Conservation (phyloP, 2,888 invertebrate genomes). For the Sympetrum striolatum region DNA sequence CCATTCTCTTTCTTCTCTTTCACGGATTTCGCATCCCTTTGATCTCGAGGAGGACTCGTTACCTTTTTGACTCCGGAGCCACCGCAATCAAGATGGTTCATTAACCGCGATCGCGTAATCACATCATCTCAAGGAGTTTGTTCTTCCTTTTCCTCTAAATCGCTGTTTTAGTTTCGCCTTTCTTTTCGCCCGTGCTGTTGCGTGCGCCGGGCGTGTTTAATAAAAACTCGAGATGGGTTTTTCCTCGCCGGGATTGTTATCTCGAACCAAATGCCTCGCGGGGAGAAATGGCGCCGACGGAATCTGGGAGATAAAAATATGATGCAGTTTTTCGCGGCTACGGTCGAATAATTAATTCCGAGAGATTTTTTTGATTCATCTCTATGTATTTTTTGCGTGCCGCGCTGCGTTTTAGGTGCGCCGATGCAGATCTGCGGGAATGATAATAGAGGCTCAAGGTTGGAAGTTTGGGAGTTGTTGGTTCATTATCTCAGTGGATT, state of each 20-base stretch:
- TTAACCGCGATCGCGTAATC: constrained; percentile 24
- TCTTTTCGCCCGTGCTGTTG: not conserved
- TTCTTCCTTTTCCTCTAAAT: not conserved
- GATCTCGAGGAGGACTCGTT: constrained; percentile 8
- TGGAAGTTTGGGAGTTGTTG: too few species aligned
- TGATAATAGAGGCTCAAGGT: too few species aligned
- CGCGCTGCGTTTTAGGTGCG: too few species aligned
- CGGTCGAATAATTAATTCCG: not conserved
- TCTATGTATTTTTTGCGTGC: too few species aligned
- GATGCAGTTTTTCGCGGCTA: not conserved
- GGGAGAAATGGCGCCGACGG: not conserved
- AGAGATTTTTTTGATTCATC: too few species aligned
- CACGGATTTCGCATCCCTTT: not conserved
- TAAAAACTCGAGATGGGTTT: not conserved
- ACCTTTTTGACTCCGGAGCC: not conserved
- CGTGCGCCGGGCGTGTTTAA: not conserved
- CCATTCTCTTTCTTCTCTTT: not conserved
- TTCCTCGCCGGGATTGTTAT: not conserved
- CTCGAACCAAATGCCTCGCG: not conserved
- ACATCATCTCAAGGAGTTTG: constrained; percentile 14
- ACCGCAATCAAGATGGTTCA: constrained; percentile 18
- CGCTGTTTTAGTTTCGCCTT: not conserved
- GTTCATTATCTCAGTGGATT: too few species aligned
- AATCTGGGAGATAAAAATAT: not conserved
- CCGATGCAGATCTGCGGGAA: too few species aligned